Evolutionary conservation across 2,113 vertebrate species (phyloP).

Genomic region (Prochilodus magdalenae): DNA sequence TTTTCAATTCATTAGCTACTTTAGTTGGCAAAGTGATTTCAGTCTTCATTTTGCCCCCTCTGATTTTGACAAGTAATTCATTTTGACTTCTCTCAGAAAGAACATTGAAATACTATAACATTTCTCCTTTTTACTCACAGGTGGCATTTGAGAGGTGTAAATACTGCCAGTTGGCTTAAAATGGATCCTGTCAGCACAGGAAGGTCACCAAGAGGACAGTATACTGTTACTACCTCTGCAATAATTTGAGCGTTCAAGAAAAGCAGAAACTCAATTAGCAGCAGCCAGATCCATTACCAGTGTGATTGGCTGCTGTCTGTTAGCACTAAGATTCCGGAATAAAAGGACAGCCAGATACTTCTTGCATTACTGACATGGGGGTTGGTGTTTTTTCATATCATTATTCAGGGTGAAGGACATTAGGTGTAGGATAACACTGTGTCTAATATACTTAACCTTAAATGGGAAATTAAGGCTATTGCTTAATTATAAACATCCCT

Average conservation of each 20-base stretch:
- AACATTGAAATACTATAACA: slow-evolving; percentile 13
- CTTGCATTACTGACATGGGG: neutral
- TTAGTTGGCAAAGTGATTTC: neutral
- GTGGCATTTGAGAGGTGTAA: slow-evolving; percentile 22
- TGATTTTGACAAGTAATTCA: slow-evolving; percentile 4
- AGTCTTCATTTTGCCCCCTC: neutral
- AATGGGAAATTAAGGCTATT: no score
- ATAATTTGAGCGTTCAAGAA: slow-evolving; percentile 45
- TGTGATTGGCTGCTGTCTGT: neutral
- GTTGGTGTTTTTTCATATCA: neutral
- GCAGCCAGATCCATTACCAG: slow-evolving; percentile 24
- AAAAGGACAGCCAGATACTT: slow-evolving; percentile 1
- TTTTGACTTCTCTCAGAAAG: slow-evolving; percentile 10
- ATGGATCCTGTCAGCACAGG: slow-evolving; percentile 14
- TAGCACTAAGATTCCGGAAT: slow-evolving; percentile 19
- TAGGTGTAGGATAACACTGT: no score
- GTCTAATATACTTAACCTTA: no score
- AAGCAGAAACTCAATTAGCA: slow-evolving; percentile 42
- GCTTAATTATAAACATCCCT: no score
- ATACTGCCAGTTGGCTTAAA: slow-evolving; percentile 20
- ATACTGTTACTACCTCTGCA: slow-evolving; percentile 32
- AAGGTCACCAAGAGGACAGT: slow-evolving; percentile 27
- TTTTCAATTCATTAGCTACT: neutral
- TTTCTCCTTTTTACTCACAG: slow-evolving; percentile 4
- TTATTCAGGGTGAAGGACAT: neutral